These are phyloP conservation scores for Anastrepha ludens DNA, from an alignment of 1,140 invertebrate species.

Conservation along the genomic window DNA sequence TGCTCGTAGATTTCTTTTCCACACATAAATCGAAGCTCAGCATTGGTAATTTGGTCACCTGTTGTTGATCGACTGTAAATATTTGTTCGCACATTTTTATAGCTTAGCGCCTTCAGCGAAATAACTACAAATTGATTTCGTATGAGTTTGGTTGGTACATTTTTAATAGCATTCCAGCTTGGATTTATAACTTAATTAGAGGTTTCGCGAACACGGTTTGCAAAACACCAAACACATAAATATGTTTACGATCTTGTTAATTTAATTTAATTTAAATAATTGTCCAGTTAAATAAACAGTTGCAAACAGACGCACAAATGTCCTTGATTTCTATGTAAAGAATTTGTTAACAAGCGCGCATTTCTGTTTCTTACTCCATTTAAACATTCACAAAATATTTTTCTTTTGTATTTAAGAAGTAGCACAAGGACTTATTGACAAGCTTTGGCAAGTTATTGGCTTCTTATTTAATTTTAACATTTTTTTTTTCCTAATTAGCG, in stretches of 20 bases:
- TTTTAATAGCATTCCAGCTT: constrained; percentile 36
- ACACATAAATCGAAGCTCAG: neutral
- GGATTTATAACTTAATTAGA: constrained; percentile 46
- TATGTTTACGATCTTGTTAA: constrained; percentile 37
- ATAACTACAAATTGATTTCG: constrained; percentile 46
- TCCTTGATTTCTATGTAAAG: neutral
- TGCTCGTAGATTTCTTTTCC: neutral
- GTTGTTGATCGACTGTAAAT: constrained; percentile 16
- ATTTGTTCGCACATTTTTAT: constrained; percentile 46
- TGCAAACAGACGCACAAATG: neutral
- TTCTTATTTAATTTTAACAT: too few species aligned
- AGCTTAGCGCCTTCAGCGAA: constrained; percentile 33
- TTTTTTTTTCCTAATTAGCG: too few species aligned
- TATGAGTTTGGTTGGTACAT: constrained; percentile 39
- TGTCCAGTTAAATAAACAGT: neutral
- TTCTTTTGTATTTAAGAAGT: too few species aligned
- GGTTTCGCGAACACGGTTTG: neutral
- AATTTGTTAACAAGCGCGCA: neutral
- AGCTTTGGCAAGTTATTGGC: too few species aligned
- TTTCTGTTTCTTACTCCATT: too few species aligned
- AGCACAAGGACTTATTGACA: too few species aligned
- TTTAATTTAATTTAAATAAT: constrained; percentile 5
- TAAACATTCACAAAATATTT: too few species aligned
- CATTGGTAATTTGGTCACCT: constrained; percentile 7
- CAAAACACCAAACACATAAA: neutral